Evolutionary conservation across 2,113 vertebrate species (phyloP).

Genomic region (Meriones unguiculatus): DNA sequence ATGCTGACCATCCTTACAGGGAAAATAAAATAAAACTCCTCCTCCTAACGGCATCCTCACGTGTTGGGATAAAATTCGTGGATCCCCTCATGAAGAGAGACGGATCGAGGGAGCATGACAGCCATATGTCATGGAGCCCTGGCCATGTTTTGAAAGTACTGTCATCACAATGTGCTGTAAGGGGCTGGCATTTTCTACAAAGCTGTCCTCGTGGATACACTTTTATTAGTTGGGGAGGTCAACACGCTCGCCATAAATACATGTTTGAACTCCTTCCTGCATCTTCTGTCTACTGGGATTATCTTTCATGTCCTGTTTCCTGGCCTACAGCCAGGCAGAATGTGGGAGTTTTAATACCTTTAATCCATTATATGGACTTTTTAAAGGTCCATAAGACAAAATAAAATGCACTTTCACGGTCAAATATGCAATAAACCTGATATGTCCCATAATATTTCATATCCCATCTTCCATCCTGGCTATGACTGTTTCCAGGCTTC

Average conservation of each 20-base stretch:
- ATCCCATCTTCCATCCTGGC: conserved; percentile 74
- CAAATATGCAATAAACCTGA: conserved; percentile 81
- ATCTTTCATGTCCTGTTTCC: conserved; percentile 78
- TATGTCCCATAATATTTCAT: conserved; percentile 80
- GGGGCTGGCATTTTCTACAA: conserved; percentile 67
- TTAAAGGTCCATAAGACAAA: conserved; percentile 81
- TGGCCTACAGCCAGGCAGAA: conserved; percentile 83
- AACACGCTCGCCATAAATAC: conserved; percentile 78
- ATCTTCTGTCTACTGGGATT: conserved; percentile 78
- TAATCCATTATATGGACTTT: conserved; percentile 84
- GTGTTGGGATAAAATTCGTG: conserved; percentile 28
- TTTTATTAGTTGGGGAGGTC: conserved; percentile 80
- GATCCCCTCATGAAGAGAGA: neutral
- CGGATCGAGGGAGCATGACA: neutral
- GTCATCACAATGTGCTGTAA: conserved; percentile 47
- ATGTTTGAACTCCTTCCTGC: conserved; percentile 82
- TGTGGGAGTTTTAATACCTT: conserved; percentile 84
- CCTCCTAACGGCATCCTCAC: neutral
- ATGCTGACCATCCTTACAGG: neutral
- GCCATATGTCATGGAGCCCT: conserved; percentile 34
- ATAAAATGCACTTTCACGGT: conserved; percentile 82
- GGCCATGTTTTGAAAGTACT: conserved; percentile 57
- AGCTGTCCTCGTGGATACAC: conserved; percentile 63
- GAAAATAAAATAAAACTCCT: conserved; percentile 54
- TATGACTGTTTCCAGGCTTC: conserved; percentile 36